A percentile compares a stretch with the other conserved stretches of the same genome.
Conservation (phyloP, 2,113 vertebrate species). For the Cyanoramphus novaezelandiae region DNA sequence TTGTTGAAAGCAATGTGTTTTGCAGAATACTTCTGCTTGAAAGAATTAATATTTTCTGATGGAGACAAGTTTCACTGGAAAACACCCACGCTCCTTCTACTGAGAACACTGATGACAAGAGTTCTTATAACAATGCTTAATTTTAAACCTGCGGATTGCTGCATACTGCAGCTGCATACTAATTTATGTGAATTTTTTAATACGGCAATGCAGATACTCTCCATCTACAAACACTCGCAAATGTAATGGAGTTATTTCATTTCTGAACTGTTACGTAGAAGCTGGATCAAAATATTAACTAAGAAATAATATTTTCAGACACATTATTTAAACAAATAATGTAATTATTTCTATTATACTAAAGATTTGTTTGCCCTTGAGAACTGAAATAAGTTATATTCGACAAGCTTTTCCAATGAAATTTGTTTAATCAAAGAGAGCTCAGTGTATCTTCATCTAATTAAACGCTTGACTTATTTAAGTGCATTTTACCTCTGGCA, state of each 20-base stretch:
- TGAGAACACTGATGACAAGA: not conserved
- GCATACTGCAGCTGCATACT: not conserved
- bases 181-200: not conserved
- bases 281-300: not conserved
- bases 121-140: not conserved
- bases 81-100: not conserved
- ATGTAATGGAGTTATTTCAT: not conserved
- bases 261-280: not conserved
- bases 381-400: not conserved
- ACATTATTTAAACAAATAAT: not conserved
- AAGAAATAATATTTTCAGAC: not conserved
- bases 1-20: not conserved
- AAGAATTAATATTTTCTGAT: not conserved
- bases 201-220: not conserved
- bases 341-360: not conserved
- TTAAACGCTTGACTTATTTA: not conserved
- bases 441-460: not conserved
- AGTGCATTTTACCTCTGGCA: not conserved
- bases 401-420: not conserved
- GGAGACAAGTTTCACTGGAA: not conserved
- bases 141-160: slow-evolving; percentile 2
- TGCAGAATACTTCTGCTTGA: not conserved
- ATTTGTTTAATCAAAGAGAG: not conserved
- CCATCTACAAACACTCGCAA: not conserved
- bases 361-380: not conserved